Evolutionary conservation across 2,797 vertebrate genomes (phyloP).

Genomic region (Jordanella pulchra): DNA sequence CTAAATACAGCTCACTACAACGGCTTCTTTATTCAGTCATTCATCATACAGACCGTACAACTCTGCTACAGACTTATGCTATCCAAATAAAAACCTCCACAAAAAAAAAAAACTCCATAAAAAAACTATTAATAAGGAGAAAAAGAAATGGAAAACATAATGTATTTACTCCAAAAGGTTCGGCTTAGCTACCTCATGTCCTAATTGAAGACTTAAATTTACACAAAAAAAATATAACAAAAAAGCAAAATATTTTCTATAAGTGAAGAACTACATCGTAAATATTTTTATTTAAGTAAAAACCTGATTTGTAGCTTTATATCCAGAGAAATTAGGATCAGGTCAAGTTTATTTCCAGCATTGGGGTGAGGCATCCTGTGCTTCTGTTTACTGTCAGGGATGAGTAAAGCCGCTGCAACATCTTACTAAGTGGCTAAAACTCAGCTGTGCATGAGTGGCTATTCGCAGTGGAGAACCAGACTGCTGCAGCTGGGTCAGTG

Average conservation of each 20-base stretch:
- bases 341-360: constrained; percentile 1
- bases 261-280: neutral
- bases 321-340: constrained; percentile 1
- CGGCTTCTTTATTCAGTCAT: neutral
- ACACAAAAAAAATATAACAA: neutral
- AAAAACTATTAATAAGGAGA: too few species aligned
- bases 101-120: too few species aligned
- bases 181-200: neutral
- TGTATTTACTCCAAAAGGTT: neutral
- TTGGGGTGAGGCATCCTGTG: constrained; percentile 6
- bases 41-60: too few species aligned
- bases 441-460: constrained; percentile 23
- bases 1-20: neutral
- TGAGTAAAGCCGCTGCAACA: constrained; percentile 14
- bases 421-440: constrained; percentile 44
- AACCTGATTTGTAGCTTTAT: neutral
- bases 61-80: too few species aligned
- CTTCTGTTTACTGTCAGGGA: neutral
- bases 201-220: neutral
- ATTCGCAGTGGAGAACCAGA: constrained; percentile 35
- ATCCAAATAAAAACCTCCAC: too few species aligned
- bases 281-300: neutral
- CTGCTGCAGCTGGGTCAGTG: constrained; percentile 69
- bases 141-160: neutral
- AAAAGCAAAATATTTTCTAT: neutral